Percentiles rank a stretch among this genome's conserved stretches.
phyloP scores from a whole-genome alignment of 1,140 invertebrate genomes.

The Asobara japonica region DNA sequence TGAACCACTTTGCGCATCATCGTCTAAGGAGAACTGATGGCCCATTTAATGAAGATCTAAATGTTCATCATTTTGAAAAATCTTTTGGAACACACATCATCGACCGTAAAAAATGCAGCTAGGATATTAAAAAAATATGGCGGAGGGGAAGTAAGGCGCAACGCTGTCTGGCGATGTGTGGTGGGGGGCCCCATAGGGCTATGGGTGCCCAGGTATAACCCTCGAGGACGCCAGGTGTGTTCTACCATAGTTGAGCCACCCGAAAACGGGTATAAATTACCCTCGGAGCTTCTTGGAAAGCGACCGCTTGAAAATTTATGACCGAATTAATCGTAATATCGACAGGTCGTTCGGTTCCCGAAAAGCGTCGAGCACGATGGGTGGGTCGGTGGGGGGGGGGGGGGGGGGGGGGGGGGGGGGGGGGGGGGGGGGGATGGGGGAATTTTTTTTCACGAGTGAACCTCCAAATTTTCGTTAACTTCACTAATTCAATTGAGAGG shows the following conservation, averaged over 20 bases:
- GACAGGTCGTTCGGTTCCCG: constrained; percentile 40
- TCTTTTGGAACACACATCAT: too few relatives aligned
- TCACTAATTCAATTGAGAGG: constrained; percentile 2
- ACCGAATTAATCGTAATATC: constrained; percentile 64
- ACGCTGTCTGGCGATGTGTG: constrained; percentile 34
- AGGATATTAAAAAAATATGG: too few relatives aligned
- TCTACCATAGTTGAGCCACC: constrained; percentile 17
- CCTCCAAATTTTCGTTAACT: constrained; percentile 8
- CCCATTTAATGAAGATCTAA: too few relatives aligned
- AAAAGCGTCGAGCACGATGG: background rate
- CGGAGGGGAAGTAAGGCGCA: constrained; percentile 27
- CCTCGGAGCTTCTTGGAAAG: constrained; percentile 53
- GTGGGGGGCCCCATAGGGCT: constrained; percentile 19
- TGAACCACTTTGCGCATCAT: too few relatives aligned
- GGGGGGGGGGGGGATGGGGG: too few relatives aligned
- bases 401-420: background rate
- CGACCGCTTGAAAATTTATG: constrained; percentile 60
- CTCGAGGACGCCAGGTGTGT: constrained; percentile 56
- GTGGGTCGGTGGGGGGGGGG: background rate
- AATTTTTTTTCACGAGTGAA: background rate
- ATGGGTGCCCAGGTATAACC: constrained; percentile 43
- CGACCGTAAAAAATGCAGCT: too few relatives aligned
- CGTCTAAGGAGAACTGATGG: too few relatives aligned
- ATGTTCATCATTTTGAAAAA: too few relatives aligned
- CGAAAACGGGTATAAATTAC: constrained; percentile 61